Conservation (phyloP, 2,888 invertebrate species). For the Hemicrepidius hirtus region DNA sequence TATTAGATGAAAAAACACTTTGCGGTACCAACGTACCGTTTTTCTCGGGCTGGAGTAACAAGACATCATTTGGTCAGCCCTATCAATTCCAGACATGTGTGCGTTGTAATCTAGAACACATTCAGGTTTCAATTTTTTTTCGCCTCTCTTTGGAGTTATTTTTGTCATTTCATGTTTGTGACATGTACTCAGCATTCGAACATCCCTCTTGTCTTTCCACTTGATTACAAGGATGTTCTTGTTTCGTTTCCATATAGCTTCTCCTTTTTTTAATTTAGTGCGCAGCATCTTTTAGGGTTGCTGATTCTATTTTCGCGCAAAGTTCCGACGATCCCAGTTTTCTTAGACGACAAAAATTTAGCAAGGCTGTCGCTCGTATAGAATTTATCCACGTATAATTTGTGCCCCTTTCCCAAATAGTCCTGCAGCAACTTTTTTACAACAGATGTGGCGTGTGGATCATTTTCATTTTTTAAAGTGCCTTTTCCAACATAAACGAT, state of each 20-base stretch:
- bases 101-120: too few species aligned
- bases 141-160: too few species aligned
- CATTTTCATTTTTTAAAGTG: not conserved
- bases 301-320: not conserved
- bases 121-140: too few species aligned
- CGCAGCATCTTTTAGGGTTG: not conserved
- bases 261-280: not conserved
- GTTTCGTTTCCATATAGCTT: conserved; percentile 1
- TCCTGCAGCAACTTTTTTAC: not conserved
- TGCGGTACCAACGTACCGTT: too few species aligned
- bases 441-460: not conserved
- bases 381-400: not conserved
- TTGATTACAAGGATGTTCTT: not conserved
- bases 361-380: not conserved
- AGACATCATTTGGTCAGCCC: too few species aligned
- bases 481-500: conserved; percentile 56
- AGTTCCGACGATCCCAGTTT: not conserved
- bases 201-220: not conserved
- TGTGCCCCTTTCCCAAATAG: conserved; percentile 13
- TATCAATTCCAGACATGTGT: too few species aligned
- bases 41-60: too few species aligned
- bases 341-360: not conserved
- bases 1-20: too few species aligned
- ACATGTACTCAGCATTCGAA: too few species aligned
- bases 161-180: too few species aligned